These are phyloP conservation scores for Drosophila subquinaria DNA, from an alignment of 2,888 invertebrate species.

Conservation along the genomic window DNA sequence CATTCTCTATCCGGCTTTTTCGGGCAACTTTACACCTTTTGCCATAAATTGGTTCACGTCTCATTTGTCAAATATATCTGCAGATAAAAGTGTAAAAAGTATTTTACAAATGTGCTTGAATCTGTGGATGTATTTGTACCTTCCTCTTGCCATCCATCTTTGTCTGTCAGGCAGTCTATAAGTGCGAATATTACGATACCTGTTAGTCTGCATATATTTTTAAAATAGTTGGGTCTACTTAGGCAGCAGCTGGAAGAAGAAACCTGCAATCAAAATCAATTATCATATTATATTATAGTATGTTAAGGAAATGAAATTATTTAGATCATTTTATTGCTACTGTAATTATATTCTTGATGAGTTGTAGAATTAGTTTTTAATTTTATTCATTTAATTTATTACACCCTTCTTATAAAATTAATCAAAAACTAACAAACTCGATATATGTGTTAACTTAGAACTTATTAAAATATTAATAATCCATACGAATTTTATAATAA, in stretches of 20 bases:
- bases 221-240: not conserved
- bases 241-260: not conserved
- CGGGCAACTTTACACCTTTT: constrained; percentile 53
- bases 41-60: constrained; percentile 53
- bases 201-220: not conserved
- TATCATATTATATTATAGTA: no score
- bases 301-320: no score
- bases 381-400: no score
- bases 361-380: no score
- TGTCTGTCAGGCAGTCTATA: constrained; percentile 21
- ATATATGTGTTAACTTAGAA: no score
- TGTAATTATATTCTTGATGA: no score
- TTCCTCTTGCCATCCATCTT: constrained; percentile 13
- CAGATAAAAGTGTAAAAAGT: constrained; percentile 31
- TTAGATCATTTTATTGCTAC: no score
- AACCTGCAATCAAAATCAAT: no score
- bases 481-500: no score
- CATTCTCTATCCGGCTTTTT: constrained; percentile 11
- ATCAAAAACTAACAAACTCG: no score
- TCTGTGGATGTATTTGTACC: constrained; percentile 2
- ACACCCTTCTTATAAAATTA: no score
- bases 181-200: not conserved
- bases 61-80: constrained; percentile 63
- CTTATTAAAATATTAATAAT: no score
- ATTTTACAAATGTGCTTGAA: constrained; percentile 33